Conservation (phyloP, 1,140 invertebrate species). For the Amphibalanus amphitrite region DNA sequence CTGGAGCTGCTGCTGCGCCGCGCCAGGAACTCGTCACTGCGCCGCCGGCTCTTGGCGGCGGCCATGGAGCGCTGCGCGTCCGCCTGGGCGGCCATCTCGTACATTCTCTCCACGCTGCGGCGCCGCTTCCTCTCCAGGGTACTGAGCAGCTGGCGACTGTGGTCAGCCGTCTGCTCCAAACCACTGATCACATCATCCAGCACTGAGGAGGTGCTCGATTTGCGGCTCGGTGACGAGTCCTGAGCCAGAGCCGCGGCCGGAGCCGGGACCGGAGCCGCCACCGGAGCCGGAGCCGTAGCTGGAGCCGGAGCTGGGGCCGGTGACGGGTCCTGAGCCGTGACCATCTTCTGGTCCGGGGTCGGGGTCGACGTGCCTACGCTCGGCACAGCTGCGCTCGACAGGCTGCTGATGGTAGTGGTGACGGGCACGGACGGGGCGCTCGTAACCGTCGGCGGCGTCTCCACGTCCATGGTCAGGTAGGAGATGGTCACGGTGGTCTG, state of each 20-base stretch:
- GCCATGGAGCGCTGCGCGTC: background rate
- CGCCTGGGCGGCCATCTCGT: background rate
- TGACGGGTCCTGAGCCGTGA: background rate
- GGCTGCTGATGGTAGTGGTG: background rate
- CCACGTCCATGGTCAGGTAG: background rate
- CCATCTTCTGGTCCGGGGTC: no score
- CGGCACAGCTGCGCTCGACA: background rate
- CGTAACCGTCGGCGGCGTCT: no score
- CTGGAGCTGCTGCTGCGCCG: background rate
- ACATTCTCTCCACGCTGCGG: background rate
- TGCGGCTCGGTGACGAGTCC: background rate
- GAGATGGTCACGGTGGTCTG: background rate
- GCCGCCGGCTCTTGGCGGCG: background rate
- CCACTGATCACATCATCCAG: background rate
- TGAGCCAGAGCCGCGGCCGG: no score
- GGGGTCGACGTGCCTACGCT: background rate
- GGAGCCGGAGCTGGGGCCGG: no score
- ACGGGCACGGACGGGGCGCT: no score
- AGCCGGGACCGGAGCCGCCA: no score
- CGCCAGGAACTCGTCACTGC: background rate
- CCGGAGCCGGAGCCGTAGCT: no score
- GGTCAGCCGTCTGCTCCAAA: background rate
- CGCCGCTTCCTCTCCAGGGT: background rate
- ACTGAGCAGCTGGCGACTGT: background rate
- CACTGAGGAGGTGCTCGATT: background rate